Evolutionary conservation across 1,140 invertebrate species (phyloP).

Genomic region (Rhizoglyphus robini): DNA sequence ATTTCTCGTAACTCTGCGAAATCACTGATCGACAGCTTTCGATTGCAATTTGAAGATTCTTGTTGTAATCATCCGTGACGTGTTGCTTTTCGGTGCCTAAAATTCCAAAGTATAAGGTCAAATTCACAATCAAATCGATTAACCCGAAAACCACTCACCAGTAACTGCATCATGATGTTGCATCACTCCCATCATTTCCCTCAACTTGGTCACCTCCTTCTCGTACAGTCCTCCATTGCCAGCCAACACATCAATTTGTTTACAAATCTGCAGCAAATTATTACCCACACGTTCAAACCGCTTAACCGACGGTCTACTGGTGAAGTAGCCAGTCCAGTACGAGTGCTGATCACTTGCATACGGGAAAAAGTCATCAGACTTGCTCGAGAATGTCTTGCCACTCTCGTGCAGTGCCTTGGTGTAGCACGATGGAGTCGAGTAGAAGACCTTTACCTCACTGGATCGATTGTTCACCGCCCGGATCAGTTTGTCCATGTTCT

Average conservation of each 20-base stretch:
- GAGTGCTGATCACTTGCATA: constrained; percentile 35
- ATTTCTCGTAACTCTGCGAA: constrained; percentile 32
- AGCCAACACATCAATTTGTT: too few relatives aligned
- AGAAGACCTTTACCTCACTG: constrained; percentile 47
- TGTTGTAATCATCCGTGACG: constrained; percentile 70
- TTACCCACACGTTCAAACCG: constrained; percentile 44
- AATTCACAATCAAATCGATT: too few relatives aligned
- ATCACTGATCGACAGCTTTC: neutral
- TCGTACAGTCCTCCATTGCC: neutral
- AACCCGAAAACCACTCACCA: neutral
- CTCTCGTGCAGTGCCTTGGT: constrained; percentile 44
- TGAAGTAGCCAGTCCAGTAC: constrained; percentile 85
- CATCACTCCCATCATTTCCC: too few relatives aligned
- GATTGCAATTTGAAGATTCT: constrained; percentile 32
- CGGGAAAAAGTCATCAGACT: constrained; percentile 70
- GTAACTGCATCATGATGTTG: constrained; percentile 38
- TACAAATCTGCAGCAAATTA: constrained; percentile 61
- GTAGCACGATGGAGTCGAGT: constrained; percentile 62
- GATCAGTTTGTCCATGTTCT: constrained; percentile 70
- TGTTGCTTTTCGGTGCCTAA: constrained; percentile 77
- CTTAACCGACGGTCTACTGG: constrained; percentile 50
- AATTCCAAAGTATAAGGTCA: constrained; percentile 27
- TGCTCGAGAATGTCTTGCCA: constrained; percentile 41
- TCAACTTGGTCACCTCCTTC: constrained; percentile 14
- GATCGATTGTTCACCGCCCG: constrained; percentile 39